Conservation (phyloP, 1,140 invertebrate genomes). For the Helicoverpa armigera region DNA sequence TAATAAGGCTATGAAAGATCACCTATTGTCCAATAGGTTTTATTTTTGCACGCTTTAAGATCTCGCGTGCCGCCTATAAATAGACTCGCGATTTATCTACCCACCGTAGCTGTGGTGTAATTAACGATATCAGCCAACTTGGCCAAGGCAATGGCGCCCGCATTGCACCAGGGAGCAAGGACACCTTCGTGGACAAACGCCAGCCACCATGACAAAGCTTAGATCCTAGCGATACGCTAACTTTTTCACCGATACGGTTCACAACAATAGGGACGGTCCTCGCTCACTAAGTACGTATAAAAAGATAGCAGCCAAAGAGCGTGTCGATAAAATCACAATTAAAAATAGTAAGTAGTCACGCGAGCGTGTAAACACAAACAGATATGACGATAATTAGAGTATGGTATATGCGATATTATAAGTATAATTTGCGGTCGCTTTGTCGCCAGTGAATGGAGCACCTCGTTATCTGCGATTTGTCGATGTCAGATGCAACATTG, state of each 20-base stretch:
- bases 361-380: slow-evolving; percentile 32
- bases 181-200: slow-evolving; percentile 43
- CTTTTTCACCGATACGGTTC: not conserved
- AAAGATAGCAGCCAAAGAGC: slow-evolving; percentile 3
- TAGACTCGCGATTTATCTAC: slow-evolving; percentile 30
- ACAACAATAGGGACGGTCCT: not conserved
- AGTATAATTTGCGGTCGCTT: slow-evolving; percentile 26
- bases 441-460: slow-evolving; percentile 1
- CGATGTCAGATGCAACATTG: slow-evolving; percentile 20
- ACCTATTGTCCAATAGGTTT: not conserved
- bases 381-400: slow-evolving; percentile 39
- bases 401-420: slow-evolving; percentile 19
- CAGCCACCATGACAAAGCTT: slow-evolving; percentile 39
- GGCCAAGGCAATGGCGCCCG: slow-evolving; percentile 47
- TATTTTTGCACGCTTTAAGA: slow-evolving; percentile 16
- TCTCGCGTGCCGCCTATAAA: slow-evolving; percentile 36
- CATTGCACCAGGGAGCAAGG: slow-evolving; percentile 53
- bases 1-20: not conserved
- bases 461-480: slow-evolving; percentile 5
- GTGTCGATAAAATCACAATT: slow-evolving; percentile 34
- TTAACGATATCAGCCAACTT: slow-evolving; percentile 37
- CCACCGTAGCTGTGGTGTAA: slow-evolving; percentile 32
- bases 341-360: slow-evolving; percentile 33
- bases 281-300: not conserved
- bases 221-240: not conserved